These are phyloP conservation scores for Diploptera punctata DNA, from an alignment of 2,888 invertebrate genomes.

Conservation along the genomic window DNA sequence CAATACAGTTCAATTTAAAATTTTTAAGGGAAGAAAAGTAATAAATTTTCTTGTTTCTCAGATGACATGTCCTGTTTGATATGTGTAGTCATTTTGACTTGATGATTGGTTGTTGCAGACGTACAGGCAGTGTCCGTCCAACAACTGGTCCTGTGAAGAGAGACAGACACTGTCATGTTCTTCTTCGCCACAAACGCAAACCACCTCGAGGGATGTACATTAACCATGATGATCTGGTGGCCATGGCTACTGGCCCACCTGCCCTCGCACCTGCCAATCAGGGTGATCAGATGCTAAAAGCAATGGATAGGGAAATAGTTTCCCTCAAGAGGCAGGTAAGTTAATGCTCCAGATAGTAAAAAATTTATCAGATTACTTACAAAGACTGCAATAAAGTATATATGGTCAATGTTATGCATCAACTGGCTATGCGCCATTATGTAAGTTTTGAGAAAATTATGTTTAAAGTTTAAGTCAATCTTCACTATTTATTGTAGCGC, in stretches of 20 bases:
- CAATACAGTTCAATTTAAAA: too few relatives aligned
- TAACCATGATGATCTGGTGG: conserved; percentile 95
- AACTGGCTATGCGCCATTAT: too few relatives aligned
- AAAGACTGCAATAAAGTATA: too few relatives aligned
- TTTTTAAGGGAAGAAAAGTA: too few relatives aligned
- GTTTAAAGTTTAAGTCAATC: too few relatives aligned
- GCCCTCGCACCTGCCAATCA: conserved; percentile 65
- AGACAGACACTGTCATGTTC: conserved; percentile 49
- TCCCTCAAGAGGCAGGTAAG: conserved; percentile 96
- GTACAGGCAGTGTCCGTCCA: conserved; percentile 80
- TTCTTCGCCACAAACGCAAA: conserved; percentile 68
- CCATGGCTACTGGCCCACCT: conserved; percentile 72
- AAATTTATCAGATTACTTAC: too few relatives aligned
- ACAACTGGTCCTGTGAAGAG: conserved; percentile 69
- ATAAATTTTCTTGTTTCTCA: too few relatives aligned
- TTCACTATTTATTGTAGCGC: too few relatives aligned
- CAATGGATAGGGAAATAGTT: conserved; percentile 93
- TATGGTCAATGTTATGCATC: too few relatives aligned
- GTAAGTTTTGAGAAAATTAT: too few relatives aligned
- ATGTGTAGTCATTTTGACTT: too few relatives aligned
- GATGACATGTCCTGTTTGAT: too few relatives aligned
- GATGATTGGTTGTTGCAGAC: conserved; percentile 62
- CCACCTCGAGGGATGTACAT: conserved; percentile 97
- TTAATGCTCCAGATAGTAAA: conserved; percentile 48
- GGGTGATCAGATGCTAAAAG: conserved; percentile 85